A percentile compares a stretch with the other conserved stretches of the same genome.
phyloP scores from a whole-genome alignment of 2,888 invertebrate species.

The Platycheirus albimanus region DNA sequence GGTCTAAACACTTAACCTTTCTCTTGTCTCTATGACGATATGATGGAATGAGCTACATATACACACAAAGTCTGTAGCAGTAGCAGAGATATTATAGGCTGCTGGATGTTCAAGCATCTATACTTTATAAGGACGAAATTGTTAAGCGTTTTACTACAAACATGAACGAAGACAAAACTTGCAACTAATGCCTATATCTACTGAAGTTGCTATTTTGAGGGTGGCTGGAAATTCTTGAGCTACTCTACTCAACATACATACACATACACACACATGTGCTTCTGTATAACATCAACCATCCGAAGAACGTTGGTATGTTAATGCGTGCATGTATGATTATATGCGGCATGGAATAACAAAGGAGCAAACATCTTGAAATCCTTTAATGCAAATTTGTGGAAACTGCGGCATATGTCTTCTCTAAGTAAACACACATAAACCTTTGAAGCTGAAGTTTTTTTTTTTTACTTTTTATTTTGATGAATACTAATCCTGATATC shows the following conservation, averaged over 20 bases:
- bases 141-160: neutral
- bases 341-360: conserved; percentile 58
- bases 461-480: conserved; percentile 47
- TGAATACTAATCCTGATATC: conserved; percentile 63
- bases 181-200: conserved; percentile 19
- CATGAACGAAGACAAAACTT: neutral
- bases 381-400: conserved; percentile 74
- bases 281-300: neutral
- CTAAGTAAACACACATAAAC: conserved; percentile 41
- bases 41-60: conserved; percentile 10
- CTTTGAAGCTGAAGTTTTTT: neutral
- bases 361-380: conserved; percentile 70
- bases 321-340: conserved; percentile 46
- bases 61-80: conserved; percentile 11
- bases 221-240: conserved; percentile 19
- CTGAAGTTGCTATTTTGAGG: neutral
- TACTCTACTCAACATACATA: too few species aligned
- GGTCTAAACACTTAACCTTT: conserved; percentile 14
- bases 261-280: too few species aligned
- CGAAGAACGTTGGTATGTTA: conserved; percentile 49
- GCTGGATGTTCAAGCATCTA: neutral
- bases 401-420: conserved; percentile 67
- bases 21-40: conserved; percentile 40
- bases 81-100: neutral
- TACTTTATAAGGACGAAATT: neutral